phyloP scores from a whole-genome alignment of 2,113 vertebrate species.

The Daubentonia madagascariensis region DNA sequence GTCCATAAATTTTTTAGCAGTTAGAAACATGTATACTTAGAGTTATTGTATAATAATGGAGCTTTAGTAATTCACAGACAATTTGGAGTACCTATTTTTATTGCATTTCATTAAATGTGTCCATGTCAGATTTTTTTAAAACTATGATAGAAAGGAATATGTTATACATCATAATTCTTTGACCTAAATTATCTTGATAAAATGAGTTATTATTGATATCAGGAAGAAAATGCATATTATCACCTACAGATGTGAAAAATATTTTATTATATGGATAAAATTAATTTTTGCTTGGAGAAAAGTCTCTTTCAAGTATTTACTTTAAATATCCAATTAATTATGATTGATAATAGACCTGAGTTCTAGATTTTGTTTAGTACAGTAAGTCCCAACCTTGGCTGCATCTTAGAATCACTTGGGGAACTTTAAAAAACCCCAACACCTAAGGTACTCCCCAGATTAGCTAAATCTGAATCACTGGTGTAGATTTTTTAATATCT shows the following conservation, averaged over 20 bases:
- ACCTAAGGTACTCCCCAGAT: not conserved
- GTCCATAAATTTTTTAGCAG: constrained; percentile 53
- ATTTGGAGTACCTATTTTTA: constrained; percentile 53
- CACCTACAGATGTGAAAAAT: constrained; percentile 23
- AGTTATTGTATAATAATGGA: constrained; percentile 57
- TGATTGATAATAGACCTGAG: not conserved
- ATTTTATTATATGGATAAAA: constrained; percentile 33
- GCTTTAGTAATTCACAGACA: constrained; percentile 51
- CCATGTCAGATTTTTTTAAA: constrained; percentile 31
- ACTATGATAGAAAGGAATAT: not conserved
- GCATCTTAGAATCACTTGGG: not conserved
- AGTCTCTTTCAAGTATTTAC: constrained; percentile 33
- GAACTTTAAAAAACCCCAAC: not conserved
- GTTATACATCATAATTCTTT: constrained; percentile 29
- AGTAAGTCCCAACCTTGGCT: not conserved
- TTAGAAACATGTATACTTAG: constrained; percentile 47
- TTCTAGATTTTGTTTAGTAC: constrained; percentile 31
- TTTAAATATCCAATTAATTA: constrained; percentile 33
- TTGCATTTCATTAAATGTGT: constrained; percentile 65
- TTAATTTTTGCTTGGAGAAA: constrained; percentile 31
- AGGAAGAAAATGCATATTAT: constrained; percentile 27
- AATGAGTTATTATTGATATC: constrained; percentile 33
- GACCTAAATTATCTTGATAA: constrained; percentile 59
- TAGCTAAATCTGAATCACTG: constrained; percentile 33
- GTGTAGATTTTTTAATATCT: not conserved